These are phyloP conservation scores for Sympetrum striolatum DNA, from an alignment of 2,888 invertebrate species.

Conservation along the genomic window DNA sequence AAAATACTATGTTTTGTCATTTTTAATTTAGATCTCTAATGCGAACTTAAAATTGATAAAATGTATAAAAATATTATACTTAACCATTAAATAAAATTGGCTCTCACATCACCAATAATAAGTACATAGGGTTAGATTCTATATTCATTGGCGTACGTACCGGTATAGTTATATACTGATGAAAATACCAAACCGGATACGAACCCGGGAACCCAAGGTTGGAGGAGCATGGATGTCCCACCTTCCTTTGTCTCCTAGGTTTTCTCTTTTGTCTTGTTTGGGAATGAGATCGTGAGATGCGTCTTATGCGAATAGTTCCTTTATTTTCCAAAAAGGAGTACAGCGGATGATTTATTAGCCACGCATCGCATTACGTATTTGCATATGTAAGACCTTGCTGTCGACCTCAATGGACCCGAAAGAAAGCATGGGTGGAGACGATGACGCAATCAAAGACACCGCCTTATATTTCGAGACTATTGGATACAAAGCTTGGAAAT, in stretches of 20 bases:
- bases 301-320: neutral
- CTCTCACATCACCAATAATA: too few relatives aligned
- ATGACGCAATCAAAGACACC: neutral
- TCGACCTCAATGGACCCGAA: neutral
- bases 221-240: neutral
- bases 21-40: too few relatives aligned
- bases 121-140: too few relatives aligned
- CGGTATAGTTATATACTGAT: too few relatives aligned
- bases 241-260: neutral
- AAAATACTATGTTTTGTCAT: too few relatives aligned
- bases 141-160: too few relatives aligned
- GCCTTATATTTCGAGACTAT: neutral
- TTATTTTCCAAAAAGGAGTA: neutral
- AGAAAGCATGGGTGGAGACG: neutral
- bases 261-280: neutral
- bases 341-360: neutral
- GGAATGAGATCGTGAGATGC: neutral
- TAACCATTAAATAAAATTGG: too few relatives aligned
- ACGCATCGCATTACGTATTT: too few relatives aligned
- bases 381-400: neutral
- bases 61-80: too few relatives aligned
- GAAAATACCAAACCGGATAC: neutral
- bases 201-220: neutral
- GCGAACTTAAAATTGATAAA: too few relatives aligned
- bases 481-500: too few relatives aligned